phyloP scores from a whole-genome alignment of 2,113 vertebrate genomes.

The Brienomyrus brachyistius region DNA sequence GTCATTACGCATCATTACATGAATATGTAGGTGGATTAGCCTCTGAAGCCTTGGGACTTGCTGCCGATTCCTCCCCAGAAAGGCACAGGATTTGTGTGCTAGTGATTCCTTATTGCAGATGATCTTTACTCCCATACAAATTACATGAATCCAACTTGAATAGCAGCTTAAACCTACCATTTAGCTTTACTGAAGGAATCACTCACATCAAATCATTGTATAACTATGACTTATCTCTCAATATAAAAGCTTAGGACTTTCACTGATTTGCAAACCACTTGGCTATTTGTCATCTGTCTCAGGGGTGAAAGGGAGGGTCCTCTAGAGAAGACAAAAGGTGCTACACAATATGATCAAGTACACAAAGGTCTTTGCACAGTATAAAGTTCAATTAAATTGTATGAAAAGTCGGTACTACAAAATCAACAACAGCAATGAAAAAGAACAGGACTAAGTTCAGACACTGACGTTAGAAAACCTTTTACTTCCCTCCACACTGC shows the following conservation, averaged over 20 bases:
- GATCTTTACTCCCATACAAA: background rate
- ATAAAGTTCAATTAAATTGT: background rate
- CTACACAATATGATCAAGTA: background rate
- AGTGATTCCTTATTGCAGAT: background rate
- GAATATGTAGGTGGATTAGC: background rate
- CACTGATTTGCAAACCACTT: background rate
- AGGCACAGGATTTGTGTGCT: background rate
- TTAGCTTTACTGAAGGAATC: background rate
- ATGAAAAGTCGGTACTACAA: background rate
- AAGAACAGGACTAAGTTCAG: background rate
- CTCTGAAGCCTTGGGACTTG: background rate
- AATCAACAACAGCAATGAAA: background rate
- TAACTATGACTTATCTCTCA: background rate
- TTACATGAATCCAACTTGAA: background rate
- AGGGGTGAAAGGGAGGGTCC: background rate
- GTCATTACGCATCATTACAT: background rate
- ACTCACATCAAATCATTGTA: background rate
- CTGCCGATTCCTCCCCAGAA: background rate
- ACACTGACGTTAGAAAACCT: background rate
- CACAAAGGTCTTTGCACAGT: background rate
- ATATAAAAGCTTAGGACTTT: background rate
- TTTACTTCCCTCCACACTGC: background rate
- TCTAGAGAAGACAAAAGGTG: background rate
- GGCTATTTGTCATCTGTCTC: background rate
- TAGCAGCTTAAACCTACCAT: background rate